Conservation (phyloP, 2,888 invertebrate species). For the Andrena hattorfiana region DNA sequence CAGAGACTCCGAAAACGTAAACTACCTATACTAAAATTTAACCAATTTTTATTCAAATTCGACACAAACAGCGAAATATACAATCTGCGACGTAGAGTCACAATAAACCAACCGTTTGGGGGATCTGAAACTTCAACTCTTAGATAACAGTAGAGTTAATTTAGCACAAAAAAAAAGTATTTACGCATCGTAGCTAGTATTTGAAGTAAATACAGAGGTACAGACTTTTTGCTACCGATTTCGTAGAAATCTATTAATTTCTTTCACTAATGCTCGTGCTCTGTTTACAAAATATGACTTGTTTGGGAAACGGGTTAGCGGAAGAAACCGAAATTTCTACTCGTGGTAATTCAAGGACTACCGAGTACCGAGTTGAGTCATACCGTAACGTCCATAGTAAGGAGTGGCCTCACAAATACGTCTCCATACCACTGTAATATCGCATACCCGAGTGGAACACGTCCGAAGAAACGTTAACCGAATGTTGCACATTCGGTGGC, state of each 20-base stretch:
- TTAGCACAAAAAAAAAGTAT: too few relatives aligned
- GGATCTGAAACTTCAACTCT: too few relatives aligned
- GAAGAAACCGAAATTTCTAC: constrained; percentile 26
- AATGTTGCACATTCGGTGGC: constrained; percentile 16
- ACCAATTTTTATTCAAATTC: too few relatives aligned
- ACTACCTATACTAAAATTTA: too few relatives aligned
- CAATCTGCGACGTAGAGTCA: too few relatives aligned
- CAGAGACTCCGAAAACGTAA: too few relatives aligned
- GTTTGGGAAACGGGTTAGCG: not conserved
- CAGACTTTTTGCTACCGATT: not conserved
- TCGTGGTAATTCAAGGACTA: constrained; percentile 43
- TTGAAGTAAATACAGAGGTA: not conserved
- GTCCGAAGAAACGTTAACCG: constrained; percentile 40
- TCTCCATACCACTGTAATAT: constrained; percentile 9
- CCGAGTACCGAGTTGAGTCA: constrained; percentile 28
- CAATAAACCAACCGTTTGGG: too few relatives aligned
- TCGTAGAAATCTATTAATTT: not conserved
- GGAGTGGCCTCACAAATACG: constrained; percentile 51
- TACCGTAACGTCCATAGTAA: constrained; percentile 43
- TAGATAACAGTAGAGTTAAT: too few relatives aligned
- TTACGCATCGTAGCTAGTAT: not conserved
- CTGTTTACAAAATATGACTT: not conserved
- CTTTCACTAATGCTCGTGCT: not conserved
- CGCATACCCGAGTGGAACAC: constrained; percentile 44
- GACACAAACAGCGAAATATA: too few relatives aligned